These are phyloP conservation scores for Andrena dorsata DNA, from an alignment of 2,888 invertebrate species.

Conservation along the genomic window DNA sequence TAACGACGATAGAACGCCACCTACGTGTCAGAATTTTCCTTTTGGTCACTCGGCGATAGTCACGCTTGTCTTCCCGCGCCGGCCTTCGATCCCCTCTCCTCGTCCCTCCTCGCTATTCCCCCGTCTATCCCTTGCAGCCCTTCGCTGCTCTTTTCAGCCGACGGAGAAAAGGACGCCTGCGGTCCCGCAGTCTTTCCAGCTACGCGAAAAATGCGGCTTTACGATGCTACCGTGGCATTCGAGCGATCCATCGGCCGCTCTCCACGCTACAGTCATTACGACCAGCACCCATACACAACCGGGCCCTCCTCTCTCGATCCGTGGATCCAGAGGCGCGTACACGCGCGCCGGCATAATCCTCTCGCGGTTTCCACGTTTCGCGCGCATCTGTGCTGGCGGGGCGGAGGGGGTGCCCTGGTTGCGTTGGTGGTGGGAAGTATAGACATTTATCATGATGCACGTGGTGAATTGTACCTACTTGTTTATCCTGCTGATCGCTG, in stretches of 20 bases:
- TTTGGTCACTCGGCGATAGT: conserved; percentile 53
- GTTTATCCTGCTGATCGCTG: conserved; percentile 23
- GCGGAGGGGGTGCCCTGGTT: background rate
- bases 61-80: conserved; percentile 61
- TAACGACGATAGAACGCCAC: conserved; percentile 62
- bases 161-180: conserved; percentile 67
- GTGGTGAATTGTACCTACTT: conserved; percentile 8
- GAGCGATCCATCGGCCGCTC: conserved; percentile 69
- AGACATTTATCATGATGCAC: conserved; percentile 46
- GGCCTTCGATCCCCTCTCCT: conserved; percentile 56
- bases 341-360: conserved; percentile 58
- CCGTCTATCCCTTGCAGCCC: background rate
- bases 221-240: conserved; percentile 78
- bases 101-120: conserved; percentile 21
- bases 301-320: conserved; percentile 1
- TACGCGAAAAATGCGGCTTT: conserved; percentile 79
- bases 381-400: conserved; percentile 38
- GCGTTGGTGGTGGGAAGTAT: conserved; percentile 46
- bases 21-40: conserved; percentile 67
- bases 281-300: conserved; percentile 48
- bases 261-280: conserved; percentile 61
- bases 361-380: conserved; percentile 56
- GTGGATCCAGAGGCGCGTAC: conserved; percentile 41
- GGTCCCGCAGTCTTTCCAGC: conserved; percentile 74
- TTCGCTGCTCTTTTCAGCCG: conserved; percentile 48